Base-by-base conservation (phyloP, 2,797 vertebrate genomes). In the Smutsia gigantea region DNA sequence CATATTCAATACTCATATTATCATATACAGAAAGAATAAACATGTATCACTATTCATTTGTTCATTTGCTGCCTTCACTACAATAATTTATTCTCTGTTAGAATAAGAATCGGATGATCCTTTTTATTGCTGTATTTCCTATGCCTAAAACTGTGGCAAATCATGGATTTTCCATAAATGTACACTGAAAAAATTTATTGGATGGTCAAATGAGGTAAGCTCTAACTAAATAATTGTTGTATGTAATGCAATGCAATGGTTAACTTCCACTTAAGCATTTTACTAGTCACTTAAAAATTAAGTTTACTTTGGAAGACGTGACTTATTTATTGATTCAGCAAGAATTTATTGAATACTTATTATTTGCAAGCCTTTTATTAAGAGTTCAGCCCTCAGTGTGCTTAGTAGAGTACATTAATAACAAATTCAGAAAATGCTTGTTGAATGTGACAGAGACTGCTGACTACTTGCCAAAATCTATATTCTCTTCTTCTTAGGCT, bases 221-320 rank as follows among this genome's bases (percentile, higher is more conserved):
- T 69, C 27, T 82, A 94, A 77, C 42, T 55, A 71, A 81, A 42
- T 34, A 11, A 69, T 55, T 23, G 86, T 7, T 86, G 57, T 42
- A 42, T 14, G 14, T 42, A 92, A 75, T 13, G 31, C 83, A 92
- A 83, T 74, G n/a, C 27, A 68, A 86, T 23, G 9, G 27, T 31
- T 39, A 86, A 81, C 34, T 51, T 90, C 46, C n/a, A 42, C 37
- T 39, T 79, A 86, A 3, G 11, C 23, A 81, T 81, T 34, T 72
- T 81, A n/a, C 29, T 23, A 64, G n/a, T 68, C n/a, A 86, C 66
- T 90, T 82, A 55, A 96, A 90, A 87, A 61, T 55, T 83, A 51
- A 87, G 10, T 53, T 49, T 63, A 61, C 61, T 93, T 93, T 66
- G 6, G 18, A 89, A 82, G 13, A 57, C n/a, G 29, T 46, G 27